Evolutionary conservation across 1,140 invertebrate species (phyloP), one percentile per base, ranked within the genome.

Genomic region (Drosophila chauvacae): DNA sequence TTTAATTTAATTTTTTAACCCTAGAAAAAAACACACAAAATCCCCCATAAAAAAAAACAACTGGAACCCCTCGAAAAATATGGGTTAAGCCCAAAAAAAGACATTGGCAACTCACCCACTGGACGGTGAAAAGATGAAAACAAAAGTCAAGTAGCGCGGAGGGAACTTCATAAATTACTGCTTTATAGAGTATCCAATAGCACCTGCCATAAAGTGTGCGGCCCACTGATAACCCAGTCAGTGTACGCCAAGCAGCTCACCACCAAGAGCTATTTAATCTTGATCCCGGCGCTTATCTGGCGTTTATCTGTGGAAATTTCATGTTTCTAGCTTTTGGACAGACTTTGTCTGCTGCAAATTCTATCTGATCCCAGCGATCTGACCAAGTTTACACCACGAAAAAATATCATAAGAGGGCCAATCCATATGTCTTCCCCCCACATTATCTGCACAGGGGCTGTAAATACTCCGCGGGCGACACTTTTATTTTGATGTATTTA

Each of bases 401-500:
- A 44, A 44, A 16, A 28, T n/a, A 48, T 5, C 47, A 26, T 61
- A 41, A 42, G 69, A 76, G 63, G 79, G 64, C 81, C 66, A 77
- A 79, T 74, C 55, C 71, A 59, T 39, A 56, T 69, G 64, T 77
- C 75, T 56, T 77, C 62, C 58, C 63, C 39, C 63, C 42, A 57
- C 70, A 90, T 80, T 90, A 90, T 90, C 85, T 90, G 64, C 78
- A 55, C 42, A 41, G 28, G 61, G 44, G 81, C 56, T 56, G 61
- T 90, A 90, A 90, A 90, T 73, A 73, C 45, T 58, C 45, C 13
- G 60, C 77, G 71, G 58, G 78, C 81, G 85, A 90, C 85, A 85
- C 76, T 90, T 90, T 90, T 90, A 90, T 90, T 79, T 90, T 90
- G 86, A 90, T 90, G 55, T 85, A 90, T 90, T 90, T 90, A 90